A percentile compares a stretch with the other conserved stretches of the same genome.
These are phyloP conservation scores for Trinorchestia longiramus DNA, from an alignment of 1,140 invertebrate species.

Conservation along the genomic window DNA sequence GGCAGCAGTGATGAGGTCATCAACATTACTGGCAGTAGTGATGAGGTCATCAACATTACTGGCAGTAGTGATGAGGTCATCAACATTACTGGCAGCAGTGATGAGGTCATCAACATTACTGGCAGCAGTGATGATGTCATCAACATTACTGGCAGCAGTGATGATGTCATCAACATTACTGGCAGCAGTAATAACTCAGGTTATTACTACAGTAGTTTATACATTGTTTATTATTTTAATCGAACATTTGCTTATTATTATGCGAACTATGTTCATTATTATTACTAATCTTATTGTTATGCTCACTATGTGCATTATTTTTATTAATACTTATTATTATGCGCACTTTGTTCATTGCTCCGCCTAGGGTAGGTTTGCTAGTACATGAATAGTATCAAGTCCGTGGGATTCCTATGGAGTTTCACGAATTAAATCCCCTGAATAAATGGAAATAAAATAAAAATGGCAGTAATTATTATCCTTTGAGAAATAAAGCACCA, in stretches of 20 bases:
- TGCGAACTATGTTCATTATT: too few relatives aligned
- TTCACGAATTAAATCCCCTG: not conserved
- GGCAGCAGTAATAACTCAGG: not conserved
- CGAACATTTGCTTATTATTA: too few relatives aligned
- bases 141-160: not conserved
- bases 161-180: not conserved
- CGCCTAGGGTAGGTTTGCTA: not conserved
- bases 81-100: not conserved
- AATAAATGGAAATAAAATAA: not conserved
- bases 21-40: not conserved
- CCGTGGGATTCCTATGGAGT: not conserved
- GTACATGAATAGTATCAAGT: not conserved
- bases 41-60: not conserved
- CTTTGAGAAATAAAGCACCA: not conserved
- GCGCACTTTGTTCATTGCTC: not conserved
- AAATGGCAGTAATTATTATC: not conserved
- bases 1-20: not conserved
- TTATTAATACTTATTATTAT: too few relatives aligned
- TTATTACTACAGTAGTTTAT: not conserved
- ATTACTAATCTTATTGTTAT: too few relatives aligned
- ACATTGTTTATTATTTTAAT: too few relatives aligned
- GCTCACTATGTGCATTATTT: too few relatives aligned
- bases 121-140: not conserved
- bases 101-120: not conserved
- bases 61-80: not conserved